phyloP scores from a whole-genome alignment of 2,888 invertebrate species.

The Nyleta sp. region DNA sequence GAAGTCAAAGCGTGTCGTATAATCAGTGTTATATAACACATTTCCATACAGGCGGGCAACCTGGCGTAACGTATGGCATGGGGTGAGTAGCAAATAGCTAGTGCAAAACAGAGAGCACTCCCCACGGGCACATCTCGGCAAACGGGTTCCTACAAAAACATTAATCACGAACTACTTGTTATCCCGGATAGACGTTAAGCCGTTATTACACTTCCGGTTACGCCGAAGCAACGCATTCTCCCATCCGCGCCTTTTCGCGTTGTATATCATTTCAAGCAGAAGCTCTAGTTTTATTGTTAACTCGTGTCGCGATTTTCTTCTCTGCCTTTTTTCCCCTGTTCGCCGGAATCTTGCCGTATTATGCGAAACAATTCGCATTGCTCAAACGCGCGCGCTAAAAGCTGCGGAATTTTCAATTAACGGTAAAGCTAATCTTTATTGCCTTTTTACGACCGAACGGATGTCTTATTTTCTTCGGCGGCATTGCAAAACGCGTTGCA shows the following conservation, averaged over 20 bases:
- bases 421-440: conserved; percentile 23
- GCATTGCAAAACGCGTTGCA: too few species aligned
- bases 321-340: conserved; percentile 18
- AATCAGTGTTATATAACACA: conserved; percentile 49
- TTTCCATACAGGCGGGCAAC: conserved; percentile 55
- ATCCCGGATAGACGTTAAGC: conserved; percentile 69
- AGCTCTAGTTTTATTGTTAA: conserved; percentile 48
- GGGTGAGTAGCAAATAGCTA: conserved; percentile 71
- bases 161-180: conserved; percentile 76
- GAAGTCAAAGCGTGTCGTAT: conserved; percentile 38
- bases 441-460: too few species aligned
- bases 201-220: conserved; percentile 68
- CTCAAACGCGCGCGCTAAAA: conserved; percentile 13
- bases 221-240: conserved; percentile 48
- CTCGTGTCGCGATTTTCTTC: conserved; percentile 49
- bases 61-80: conserved; percentile 60
- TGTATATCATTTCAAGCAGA: conserved; percentile 51
- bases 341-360: conserved; percentile 29
- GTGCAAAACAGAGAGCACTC: conserved; percentile 73
- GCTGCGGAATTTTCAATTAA: conserved; percentile 43
- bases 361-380: conserved; percentile 30
- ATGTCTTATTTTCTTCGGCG: too few species aligned
- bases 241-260: conserved; percentile 49
- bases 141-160: conserved; percentile 75
- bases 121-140: conserved; percentile 72